phyloP scores from a whole-genome alignment of 2,797 vertebrate genomes.

The Miopithecus talapoin region DNA sequence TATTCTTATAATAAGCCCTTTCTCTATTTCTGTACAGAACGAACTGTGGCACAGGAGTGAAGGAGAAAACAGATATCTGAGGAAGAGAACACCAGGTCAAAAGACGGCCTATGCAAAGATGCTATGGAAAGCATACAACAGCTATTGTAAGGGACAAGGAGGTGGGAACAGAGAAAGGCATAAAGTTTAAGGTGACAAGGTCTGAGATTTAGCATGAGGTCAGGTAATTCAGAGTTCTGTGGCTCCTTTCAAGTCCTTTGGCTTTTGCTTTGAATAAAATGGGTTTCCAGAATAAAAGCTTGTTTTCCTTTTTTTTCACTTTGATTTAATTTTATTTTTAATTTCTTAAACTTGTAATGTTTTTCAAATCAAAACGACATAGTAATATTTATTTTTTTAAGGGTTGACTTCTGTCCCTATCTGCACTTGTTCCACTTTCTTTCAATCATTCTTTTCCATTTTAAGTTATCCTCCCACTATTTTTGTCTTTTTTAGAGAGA shows the following conservation, averaged over 20 bases:
- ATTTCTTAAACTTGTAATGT: neutral
- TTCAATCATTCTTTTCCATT: neutral
- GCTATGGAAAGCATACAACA: too few species aligned
- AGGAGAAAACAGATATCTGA: neutral
- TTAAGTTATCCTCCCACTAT: neutral
- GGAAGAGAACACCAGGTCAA: neutral
- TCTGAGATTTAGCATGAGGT: neutral
- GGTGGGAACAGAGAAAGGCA: neutral
- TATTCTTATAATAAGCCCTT: neutral
- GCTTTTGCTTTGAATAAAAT: neutral
- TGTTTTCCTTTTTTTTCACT: too few species aligned
- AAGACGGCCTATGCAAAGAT: rapidly evolving
- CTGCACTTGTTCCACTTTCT: neutral
- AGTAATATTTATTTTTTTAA: neutral
- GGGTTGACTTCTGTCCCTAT: neutral
- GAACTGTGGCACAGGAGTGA: neutral
- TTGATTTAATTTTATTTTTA: neutral
- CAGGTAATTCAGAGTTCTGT: neutral
- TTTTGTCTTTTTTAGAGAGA: too few species aligned
- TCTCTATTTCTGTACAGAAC: neutral
- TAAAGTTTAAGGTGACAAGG: neutral
- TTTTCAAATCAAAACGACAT: neutral
- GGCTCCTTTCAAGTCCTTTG: neutral
- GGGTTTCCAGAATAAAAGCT: neutral
- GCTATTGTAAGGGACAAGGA: neutral